These are phyloP conservation scores for Pristionchus maxplancki DNA, from an alignment of 2,888 invertebrate genomes.

Conservation along the genomic window DNA sequence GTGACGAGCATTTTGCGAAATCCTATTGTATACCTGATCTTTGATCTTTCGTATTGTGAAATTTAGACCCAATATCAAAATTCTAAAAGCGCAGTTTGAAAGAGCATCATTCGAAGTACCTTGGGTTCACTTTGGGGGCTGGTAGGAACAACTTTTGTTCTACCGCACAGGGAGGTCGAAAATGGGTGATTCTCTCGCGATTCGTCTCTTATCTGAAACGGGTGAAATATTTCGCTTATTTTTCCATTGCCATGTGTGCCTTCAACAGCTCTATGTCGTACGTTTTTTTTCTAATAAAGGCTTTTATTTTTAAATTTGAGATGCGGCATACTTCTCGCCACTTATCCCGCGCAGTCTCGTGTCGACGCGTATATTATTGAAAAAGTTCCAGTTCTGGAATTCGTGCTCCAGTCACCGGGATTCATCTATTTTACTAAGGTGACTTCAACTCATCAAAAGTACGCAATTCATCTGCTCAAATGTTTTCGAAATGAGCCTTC, in stretches of 20 bases:
- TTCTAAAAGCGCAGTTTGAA: too few relatives aligned
- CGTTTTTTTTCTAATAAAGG: not conserved
- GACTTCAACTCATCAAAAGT: not conserved
- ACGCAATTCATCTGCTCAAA: not conserved
- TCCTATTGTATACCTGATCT: too few relatives aligned
- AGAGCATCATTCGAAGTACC: too few relatives aligned
- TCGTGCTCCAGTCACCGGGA: not conserved
- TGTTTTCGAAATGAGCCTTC: not conserved
- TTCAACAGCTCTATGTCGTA: not conserved
- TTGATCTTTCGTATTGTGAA: too few relatives aligned
- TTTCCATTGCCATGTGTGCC: not conserved
- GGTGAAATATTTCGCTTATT: not conserved
- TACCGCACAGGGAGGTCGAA: too few relatives aligned
- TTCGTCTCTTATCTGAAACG: not conserved
- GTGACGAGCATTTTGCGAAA: too few relatives aligned
- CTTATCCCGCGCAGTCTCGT: not conserved
- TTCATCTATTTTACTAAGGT: not conserved
- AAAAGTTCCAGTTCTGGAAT: not conserved
- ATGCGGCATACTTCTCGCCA: not conserved
- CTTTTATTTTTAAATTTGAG: not conserved
- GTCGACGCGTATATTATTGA: not conserved
- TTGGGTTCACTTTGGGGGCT: too few relatives aligned
- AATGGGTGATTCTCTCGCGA: too few relatives aligned
- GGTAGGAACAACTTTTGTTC: too few relatives aligned
- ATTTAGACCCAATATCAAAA: too few relatives aligned